Conservation (phyloP, 2,797 vertebrate genomes). For the Malacoctenus gilli region DNA sequence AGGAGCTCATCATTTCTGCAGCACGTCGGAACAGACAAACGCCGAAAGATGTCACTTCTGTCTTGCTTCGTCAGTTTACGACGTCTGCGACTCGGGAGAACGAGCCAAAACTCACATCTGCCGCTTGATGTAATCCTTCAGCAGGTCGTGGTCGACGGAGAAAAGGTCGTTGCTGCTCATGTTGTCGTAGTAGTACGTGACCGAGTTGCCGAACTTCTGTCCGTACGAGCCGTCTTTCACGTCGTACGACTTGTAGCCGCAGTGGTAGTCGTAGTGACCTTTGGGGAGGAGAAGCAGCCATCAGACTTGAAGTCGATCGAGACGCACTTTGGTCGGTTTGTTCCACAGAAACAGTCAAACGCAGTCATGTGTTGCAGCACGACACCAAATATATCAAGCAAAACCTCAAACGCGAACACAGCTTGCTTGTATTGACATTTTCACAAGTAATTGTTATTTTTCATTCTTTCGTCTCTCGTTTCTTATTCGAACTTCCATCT, state of each 20-base stretch:
- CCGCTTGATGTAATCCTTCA: slow-evolving; percentile 98
- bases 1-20: slow-evolving; percentile 61
- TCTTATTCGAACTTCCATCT: not conserved
- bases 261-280: slow-evolving; percentile 96
- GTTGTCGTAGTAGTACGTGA: slow-evolving; percentile 98
- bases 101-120: slow-evolving; percentile 89
- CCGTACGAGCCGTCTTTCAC: slow-evolving; percentile 85
- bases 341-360: too few species aligned
- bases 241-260: slow-evolving; percentile 91
- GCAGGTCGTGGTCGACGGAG: slow-evolving; percentile 92
- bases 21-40: slow-evolving; percentile 9
- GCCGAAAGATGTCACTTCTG: too few species aligned
- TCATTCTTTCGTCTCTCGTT: not conserved
- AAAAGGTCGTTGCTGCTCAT: slow-evolving; percentile 95
- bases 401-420: too few species aligned
- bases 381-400: not conserved
- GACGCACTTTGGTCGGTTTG: too few species aligned
- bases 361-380: not conserved
- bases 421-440: not conserved
- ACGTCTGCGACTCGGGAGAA: too few species aligned
- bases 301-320: too few species aligned
- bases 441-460: too few species aligned
- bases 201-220: slow-evolving; percentile 90
- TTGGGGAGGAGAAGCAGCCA: slow-evolving; percentile 8
- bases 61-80: too few species aligned